phyloP scores from a whole-genome alignment of 2,797 vertebrate genomes.

The Helicolenus hilgendorfi region DNA sequence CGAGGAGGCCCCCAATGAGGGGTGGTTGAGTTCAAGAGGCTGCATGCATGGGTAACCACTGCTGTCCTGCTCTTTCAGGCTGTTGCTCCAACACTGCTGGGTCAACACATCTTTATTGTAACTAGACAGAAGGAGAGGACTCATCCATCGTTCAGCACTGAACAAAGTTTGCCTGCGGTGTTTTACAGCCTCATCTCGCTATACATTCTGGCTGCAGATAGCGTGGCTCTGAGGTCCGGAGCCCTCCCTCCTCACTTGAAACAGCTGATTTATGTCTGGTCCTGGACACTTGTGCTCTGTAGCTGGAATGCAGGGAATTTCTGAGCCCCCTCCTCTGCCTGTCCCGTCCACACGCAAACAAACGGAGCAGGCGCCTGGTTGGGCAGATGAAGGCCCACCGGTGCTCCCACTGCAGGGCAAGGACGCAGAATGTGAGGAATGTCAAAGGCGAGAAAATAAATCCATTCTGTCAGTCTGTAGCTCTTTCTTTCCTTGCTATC shows the following conservation, averaged over 20 bases:
- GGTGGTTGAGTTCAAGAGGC: slow-evolving; percentile 48
- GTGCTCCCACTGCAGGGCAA: slow-evolving; percentile 83
- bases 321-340: slow-evolving; percentile 81
- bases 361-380: slow-evolving; percentile 82
- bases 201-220: slow-evolving; percentile 35
- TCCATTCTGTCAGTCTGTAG: slow-evolving; percentile 46
- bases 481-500: not conserved
- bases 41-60: slow-evolving; percentile 30
- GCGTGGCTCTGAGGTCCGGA: slow-evolving; percentile 22
- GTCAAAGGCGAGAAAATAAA: slow-evolving; percentile 80
- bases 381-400: slow-evolving; percentile 83
- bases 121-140: slow-evolving; percentile 17
- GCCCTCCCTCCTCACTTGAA: slow-evolving; percentile 60
- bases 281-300: slow-evolving; percentile 86
- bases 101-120: slow-evolving; percentile 65
- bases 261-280: slow-evolving; percentile 91
- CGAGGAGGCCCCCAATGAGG: slow-evolving; percentile 2
- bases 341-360: slow-evolving; percentile 84
- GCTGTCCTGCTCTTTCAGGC: slow-evolving; percentile 39
- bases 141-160: slow-evolving; percentile 52
- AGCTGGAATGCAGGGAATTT: slow-evolving; percentile 89
- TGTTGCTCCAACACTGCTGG: slow-evolving; percentile 27
- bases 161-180: slow-evolving; percentile 67
- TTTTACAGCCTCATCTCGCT: slow-evolving; percentile 69
- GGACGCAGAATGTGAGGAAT: slow-evolving; percentile 86